Evolutionary conservation across 92 coral and sea anemone genomes (phyloP).

Genomic region (Bergia puertoricense): DNA sequence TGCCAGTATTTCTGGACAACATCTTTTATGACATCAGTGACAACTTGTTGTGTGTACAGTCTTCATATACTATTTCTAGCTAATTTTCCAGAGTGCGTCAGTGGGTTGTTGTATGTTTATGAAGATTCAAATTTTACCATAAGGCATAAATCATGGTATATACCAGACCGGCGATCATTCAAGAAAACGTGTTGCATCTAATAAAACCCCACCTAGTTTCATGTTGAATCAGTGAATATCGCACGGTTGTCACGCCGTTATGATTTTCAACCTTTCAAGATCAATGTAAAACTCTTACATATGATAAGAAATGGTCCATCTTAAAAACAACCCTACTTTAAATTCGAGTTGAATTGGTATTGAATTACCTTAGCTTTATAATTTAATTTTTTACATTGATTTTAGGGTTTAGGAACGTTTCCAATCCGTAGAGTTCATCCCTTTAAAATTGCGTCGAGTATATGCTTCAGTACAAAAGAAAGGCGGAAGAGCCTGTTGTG

Average conservation of each 20-base stretch:
- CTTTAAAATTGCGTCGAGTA: neutral
- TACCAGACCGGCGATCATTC: too few relatives aligned
- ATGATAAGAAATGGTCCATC: neutral
- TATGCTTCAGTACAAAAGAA: neutral
- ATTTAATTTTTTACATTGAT: too few relatives aligned
- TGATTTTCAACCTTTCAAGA: neutral
- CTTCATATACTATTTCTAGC: neutral
- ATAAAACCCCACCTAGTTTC: too few relatives aligned
- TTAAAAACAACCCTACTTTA: too few relatives aligned
- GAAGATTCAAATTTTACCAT: too few relatives aligned
- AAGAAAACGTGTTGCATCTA: neutral
- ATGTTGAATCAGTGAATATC: neutral
- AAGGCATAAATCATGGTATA: too few relatives aligned
- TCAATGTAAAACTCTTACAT: neutral
- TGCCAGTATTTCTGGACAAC: too few relatives aligned
- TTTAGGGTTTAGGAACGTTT: neutral
- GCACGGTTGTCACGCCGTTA: neutral
- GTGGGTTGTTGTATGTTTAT: too few relatives aligned
- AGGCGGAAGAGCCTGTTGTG: neutral
- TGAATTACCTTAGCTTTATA: too few relatives aligned
- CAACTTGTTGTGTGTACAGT: too few relatives aligned
- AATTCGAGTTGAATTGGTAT: neutral
- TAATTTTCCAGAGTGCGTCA: neutral
- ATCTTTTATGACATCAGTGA: neutral
- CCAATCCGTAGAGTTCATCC: neutral